Evolutionary conservation across 2,113 vertebrate species (phyloP).

Genomic region (Orthonyx spaldingii): DNA sequence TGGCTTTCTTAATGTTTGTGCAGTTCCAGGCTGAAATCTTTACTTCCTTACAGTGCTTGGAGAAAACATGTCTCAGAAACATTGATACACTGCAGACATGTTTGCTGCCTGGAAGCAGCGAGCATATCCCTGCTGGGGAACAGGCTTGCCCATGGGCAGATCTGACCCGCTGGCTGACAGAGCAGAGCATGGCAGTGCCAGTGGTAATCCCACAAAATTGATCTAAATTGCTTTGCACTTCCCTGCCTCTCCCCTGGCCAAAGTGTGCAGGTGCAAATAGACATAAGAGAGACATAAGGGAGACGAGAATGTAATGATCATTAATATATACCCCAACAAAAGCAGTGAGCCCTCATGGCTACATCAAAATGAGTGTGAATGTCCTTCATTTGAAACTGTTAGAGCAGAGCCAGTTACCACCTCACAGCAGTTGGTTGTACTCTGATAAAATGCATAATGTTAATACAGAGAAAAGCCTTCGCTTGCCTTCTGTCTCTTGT

Average conservation of each 20-base stretch:
- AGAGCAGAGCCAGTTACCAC: neutral
- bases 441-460: neutral
- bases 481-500: neutral
- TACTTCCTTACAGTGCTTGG: neutral
- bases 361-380: neutral
- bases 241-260: neutral
- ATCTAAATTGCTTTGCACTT: neutral
- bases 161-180: rapidly evolving
- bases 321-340: neutral
- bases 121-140: neutral
- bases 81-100: neutral
- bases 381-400: neutral
- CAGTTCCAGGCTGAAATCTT: neutral
- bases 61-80: neutral
- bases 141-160: neutral
- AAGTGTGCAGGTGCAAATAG: neutral
- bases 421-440: neutral
- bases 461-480: neutral
- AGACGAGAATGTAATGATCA: neutral
- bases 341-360: neutral
- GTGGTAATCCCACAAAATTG: neutral
- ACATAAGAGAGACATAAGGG: neutral
- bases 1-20: neutral
- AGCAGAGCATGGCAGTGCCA: rapidly evolving
- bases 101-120: neutral